Evolutionary conservation across 2,113 vertebrate genomes (phyloP).

Genomic region (Gambusia affinis): DNA sequence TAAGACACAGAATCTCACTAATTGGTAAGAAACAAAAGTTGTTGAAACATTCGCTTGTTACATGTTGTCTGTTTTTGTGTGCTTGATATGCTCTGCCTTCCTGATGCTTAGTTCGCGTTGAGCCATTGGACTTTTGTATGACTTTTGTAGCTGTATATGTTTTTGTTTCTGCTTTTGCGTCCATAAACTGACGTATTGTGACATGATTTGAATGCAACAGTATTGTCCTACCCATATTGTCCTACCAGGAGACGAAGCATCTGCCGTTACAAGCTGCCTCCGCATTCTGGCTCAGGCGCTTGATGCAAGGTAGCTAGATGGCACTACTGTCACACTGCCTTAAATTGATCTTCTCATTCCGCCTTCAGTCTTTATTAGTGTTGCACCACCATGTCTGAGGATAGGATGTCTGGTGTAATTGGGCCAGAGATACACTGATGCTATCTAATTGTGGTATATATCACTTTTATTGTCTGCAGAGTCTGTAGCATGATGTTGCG

Average conservation of each 20-base stretch:
- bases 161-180: not conserved
- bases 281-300: constrained; percentile 89
- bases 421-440: constrained; percentile 46
- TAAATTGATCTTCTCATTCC: constrained; percentile 26
- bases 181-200: not conserved
- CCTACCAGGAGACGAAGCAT: constrained; percentile 85
- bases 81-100: not conserved
- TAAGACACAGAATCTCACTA: constrained; percentile 69
- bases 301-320: constrained; percentile 88
- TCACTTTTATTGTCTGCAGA: constrained; percentile 40
- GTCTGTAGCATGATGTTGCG: constrained; percentile 27
- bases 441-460: constrained; percentile 54
- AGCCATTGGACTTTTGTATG: not conserved
- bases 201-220: not conserved
- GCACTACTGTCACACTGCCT: constrained; percentile 40
- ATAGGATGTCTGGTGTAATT: constrained; percentile 55
- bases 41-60: not conserved
- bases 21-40: constrained; percentile 71
- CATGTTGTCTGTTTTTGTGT: not conserved
- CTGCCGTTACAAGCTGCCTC: constrained; percentile 90
- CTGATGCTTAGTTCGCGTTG: not conserved
- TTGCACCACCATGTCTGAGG: constrained; percentile 46
- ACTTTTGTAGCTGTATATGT: not conserved
- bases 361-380: constrained; percentile 40
- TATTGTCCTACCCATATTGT: not conserved